phyloP scores from a whole-genome alignment of 2,888 invertebrate species.

The Suillia variegata region DNA sequence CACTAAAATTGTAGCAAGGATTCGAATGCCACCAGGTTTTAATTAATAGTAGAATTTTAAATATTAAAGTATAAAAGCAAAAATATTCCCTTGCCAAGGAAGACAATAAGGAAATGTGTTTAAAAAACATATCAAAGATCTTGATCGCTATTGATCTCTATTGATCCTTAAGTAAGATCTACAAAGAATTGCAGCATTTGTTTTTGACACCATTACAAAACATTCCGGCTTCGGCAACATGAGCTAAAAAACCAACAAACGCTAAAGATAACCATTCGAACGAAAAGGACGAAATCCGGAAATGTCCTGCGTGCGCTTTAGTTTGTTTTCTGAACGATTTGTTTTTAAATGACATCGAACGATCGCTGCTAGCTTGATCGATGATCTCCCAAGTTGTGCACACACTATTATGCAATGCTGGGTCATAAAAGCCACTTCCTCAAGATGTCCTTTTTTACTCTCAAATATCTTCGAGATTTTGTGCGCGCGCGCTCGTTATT shows the following conservation, averaged over 20 bases:
- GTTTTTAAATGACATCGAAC: background rate
- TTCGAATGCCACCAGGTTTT: too few species aligned
- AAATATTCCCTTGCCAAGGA: too few species aligned
- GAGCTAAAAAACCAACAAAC: conserved; percentile 52
- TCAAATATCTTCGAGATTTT: too few species aligned
- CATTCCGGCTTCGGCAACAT: too few species aligned
- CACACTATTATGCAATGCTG: background rate
- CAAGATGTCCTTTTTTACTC: conserved; percentile 5
- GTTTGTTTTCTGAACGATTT: conserved; percentile 14
- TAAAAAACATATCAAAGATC: too few species aligned
- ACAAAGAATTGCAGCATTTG: background rate
- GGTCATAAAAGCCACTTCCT: background rate
- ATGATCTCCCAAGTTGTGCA: background rate
- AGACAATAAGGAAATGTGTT: too few species aligned
- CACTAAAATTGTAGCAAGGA: background rate
- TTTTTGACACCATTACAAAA: too few species aligned
- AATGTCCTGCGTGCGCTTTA: conserved; percentile 48
- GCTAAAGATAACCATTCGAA: conserved; percentile 32
- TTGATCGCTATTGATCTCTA: too few species aligned
- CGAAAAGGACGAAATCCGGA: conserved; percentile 46
- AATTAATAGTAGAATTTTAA: too few species aligned
- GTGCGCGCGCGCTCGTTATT: too few species aligned
- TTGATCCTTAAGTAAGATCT: background rate
- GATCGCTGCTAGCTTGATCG: too few species aligned
- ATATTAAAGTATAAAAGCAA: too few species aligned